Conservation (phyloP, 2,797 vertebrate species). For the Megalops cyprinoides region DNA sequence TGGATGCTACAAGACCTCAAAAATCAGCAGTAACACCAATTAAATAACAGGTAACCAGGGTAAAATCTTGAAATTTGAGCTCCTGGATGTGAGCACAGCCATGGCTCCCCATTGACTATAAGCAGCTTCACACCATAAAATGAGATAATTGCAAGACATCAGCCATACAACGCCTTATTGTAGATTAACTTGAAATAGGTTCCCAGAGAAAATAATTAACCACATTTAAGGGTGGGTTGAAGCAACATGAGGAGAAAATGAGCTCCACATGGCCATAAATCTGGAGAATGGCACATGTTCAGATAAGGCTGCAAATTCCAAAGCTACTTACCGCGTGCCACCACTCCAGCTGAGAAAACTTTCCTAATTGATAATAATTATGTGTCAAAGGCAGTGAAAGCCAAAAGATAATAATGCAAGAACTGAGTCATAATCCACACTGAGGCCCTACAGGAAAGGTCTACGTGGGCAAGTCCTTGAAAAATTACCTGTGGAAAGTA, state of each 20-base stretch:
- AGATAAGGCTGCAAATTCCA: background rate
- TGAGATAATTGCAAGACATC: slow-evolving; percentile 63
- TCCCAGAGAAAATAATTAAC: background rate
- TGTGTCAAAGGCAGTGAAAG: slow-evolving; percentile 79
- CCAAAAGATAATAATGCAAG: slow-evolving; percentile 79
- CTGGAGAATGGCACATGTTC: background rate
- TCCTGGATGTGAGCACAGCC: background rate
- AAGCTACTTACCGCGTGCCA: background rate
- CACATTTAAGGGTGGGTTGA: background rate
- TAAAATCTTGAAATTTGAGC: background rate
- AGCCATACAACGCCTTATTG: slow-evolving; percentile 1
- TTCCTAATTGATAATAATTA: slow-evolving; percentile 69
- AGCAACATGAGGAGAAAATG: background rate
- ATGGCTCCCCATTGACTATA: slow-evolving; percentile 45
- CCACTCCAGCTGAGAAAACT: slow-evolving; percentile 6
- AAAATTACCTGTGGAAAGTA: too few species aligned
- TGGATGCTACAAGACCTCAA: background rate
- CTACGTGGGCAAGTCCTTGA: too few species aligned
- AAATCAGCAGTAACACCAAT: background rate
- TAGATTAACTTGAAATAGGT: background rate
- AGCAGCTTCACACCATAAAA: slow-evolving; percentile 61
- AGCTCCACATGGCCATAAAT: background rate
- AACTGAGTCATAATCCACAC: slow-evolving; percentile 81
- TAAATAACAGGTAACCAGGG: background rate
- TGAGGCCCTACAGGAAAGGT: slow-evolving; percentile 65